A percentile compares a stretch with the other conserved stretches of the same genome.
phyloP scores from a whole-genome alignment of 2,888 invertebrate species.

The Stenodema calcarata region DNA sequence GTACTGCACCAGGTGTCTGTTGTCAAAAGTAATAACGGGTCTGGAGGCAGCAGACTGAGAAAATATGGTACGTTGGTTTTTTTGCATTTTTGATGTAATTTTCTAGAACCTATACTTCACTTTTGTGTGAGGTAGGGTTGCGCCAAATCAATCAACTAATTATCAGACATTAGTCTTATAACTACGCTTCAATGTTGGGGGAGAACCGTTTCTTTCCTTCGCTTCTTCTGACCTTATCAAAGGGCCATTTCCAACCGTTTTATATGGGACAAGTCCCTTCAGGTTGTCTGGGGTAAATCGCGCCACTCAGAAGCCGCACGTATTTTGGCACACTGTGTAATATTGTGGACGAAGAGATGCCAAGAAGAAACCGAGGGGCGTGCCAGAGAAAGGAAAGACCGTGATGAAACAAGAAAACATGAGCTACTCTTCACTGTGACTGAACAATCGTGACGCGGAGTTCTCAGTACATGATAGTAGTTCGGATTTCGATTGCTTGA shows the following conservation, averaged over 20 bases:
- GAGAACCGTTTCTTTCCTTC: not conserved
- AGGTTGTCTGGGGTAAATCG: too few species aligned
- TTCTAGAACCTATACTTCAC: not conserved
- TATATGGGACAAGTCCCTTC: constrained; percentile 19
- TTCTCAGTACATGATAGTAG: not conserved
- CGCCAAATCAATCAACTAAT: not conserved
- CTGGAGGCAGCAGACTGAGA: not conserved
- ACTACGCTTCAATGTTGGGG: constrained; percentile 11
- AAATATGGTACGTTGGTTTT: constrained; percentile 4
- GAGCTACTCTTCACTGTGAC: not conserved
- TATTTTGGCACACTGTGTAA: too few species aligned
- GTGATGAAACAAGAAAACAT: not conserved
- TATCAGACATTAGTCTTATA: not conserved
- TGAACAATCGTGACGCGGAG: not conserved
- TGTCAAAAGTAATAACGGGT: not conserved
- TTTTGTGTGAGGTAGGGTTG: constrained; percentile 14
- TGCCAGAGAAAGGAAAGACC: not conserved
- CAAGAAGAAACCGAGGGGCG: not conserved
- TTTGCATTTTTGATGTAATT: constrained; percentile 8
- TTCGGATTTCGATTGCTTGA: not conserved
- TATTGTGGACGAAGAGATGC: too few species aligned
- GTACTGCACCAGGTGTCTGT: not conserved
- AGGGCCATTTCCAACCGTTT: constrained; percentile 1
- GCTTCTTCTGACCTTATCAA: not conserved
- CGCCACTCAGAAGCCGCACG: too few species aligned